A percentile compares a stretch with the other conserved stretches of the same genome.
Evolutionary conservation across 2,888 invertebrate genomes (phyloP).

Genomic region (Pelosia muscerda): DNA sequence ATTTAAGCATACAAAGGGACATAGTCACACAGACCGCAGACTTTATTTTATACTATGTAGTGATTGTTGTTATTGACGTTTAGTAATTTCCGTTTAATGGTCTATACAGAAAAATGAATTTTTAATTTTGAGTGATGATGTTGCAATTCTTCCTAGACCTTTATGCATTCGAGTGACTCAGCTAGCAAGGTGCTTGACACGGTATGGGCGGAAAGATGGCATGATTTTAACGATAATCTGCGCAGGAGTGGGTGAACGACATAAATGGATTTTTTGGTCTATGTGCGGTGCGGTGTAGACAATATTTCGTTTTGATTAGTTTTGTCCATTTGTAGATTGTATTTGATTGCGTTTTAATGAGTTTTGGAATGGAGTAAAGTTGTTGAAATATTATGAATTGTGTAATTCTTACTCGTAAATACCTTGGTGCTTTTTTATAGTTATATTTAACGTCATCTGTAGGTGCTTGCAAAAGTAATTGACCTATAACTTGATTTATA

Average conservation of each 20-base stretch:
- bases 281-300: background rate
- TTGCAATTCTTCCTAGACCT: background rate
- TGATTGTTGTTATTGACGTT: too few species aligned
- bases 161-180: background rate
- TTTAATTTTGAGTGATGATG: too few species aligned
- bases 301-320: constrained; percentile 1
- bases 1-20: too few species aligned
- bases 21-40: too few species aligned
- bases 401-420: background rate
- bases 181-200: background rate
- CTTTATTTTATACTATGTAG: too few species aligned
- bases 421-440: background rate
- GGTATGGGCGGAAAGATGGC: constrained; percentile 3
- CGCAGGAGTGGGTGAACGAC: background rate
- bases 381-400: background rate
- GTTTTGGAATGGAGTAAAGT: background rate
- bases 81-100: too few species aligned
- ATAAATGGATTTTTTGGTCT: background rate
- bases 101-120: too few species aligned
- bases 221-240: background rate
- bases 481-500: too few species aligned
- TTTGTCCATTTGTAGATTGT: constrained; percentile 7
- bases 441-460: too few species aligned
- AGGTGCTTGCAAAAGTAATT: too few species aligned
- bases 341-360: background rate